Evolutionary conservation across 2,797 vertebrate genomes (phyloP).

Genomic region (Phataginus tricuspis): DNA sequence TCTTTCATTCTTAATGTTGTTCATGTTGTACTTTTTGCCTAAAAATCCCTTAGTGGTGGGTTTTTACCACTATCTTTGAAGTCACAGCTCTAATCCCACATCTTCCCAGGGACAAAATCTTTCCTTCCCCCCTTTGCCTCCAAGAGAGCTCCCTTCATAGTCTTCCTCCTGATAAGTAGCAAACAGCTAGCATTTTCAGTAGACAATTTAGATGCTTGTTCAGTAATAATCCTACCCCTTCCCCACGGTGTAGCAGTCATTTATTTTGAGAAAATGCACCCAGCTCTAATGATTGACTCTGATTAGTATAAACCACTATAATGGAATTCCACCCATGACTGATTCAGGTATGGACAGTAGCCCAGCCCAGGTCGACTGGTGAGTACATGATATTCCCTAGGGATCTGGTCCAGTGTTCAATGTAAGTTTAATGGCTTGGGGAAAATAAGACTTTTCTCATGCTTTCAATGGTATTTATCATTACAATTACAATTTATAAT

Average conservation of each 20-base stretch:
- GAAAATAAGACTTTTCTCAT: background rate
- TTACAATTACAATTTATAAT: background rate
- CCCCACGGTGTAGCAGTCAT: background rate
- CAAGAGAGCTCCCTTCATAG: background rate
- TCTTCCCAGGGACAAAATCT: background rate
- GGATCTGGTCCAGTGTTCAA: background rate
- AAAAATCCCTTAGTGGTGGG: background rate
- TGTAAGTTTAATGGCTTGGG: background rate
- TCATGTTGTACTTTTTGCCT: background rate
- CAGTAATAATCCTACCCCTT: background rate
- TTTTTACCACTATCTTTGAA: background rate
- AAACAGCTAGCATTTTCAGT: background rate
- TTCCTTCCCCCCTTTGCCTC: background rate
- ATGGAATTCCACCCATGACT: background rate
- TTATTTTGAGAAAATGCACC: background rate
- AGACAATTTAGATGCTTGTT: background rate
- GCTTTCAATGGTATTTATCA: background rate
- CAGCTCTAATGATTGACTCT: background rate
- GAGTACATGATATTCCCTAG: background rate
- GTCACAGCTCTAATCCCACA: background rate
- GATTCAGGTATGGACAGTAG: background rate
- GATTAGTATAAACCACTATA: background rate
- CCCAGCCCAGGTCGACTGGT: background rate
- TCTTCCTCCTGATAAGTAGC: background rate
- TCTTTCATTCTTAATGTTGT: background rate